These are phyloP conservation scores for Thysanoteuthis rhombus DNA, from an alignment of 2,888 invertebrate species.

Conservation along the genomic window DNA sequence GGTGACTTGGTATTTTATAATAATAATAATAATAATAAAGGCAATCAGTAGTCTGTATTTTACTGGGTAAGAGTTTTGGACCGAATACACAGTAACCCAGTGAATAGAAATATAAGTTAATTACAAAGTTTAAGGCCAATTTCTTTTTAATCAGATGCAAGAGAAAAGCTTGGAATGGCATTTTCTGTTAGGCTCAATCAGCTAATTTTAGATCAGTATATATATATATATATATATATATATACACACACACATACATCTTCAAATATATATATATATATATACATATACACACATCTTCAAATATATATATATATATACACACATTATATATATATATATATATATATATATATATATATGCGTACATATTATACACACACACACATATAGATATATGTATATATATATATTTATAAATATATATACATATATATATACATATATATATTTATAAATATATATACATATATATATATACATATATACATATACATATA, in stretches of 20 bases:
- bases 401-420: not conserved
- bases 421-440: not conserved
- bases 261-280: constrained; percentile 21
- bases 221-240: not conserved
- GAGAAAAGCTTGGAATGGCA: not conserved
- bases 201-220: not conserved
- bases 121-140: constrained; percentile 12
- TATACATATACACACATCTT: not conserved
- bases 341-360: not conserved
- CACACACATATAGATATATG: not conserved
- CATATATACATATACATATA: not conserved
- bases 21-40: not conserved
- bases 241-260: not conserved
- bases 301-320: not conserved
- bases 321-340: too few relatives aligned
- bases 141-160: not conserved
- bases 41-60: not conserved
- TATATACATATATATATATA: not conserved
- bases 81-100: not conserved
- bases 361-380: not conserved
- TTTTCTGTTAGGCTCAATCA: not conserved
- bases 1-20: not conserved
- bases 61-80: not conserved
- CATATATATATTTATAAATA: not conserved
- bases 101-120: not conserved